Conservation (phyloP, 2,797 vertebrate species). For the Rhyacichthys aspro region DNA sequence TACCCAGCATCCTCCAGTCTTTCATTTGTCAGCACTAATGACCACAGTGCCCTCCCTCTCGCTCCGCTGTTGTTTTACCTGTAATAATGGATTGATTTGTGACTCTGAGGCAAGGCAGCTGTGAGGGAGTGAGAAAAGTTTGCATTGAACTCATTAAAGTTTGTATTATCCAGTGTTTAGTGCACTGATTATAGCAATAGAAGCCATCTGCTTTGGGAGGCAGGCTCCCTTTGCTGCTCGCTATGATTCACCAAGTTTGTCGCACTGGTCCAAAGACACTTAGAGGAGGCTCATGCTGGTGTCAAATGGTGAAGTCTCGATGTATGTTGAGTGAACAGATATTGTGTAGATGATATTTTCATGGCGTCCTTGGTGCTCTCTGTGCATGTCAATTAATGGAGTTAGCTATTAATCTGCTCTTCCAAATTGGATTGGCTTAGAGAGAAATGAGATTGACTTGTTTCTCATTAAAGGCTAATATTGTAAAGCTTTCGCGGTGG, state of each 20-base stretch:
- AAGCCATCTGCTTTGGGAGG: conserved; percentile 82
- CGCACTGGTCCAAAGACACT: conserved; percentile 29
- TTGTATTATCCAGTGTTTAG: conserved; percentile 79
- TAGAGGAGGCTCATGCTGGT: conserved; percentile 31
- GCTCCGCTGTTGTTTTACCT: conserved; percentile 74
- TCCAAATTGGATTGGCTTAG: conserved; percentile 55
- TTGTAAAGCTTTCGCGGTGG: conserved; percentile 22
- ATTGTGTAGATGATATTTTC: conserved; percentile 62
- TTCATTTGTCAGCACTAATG: conserved; percentile 75
- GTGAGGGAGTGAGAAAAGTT: conserved; percentile 70
- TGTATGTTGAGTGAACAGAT: conserved; percentile 58
- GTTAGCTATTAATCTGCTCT: conserved; percentile 69
- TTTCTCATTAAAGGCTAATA: conserved; percentile 49
- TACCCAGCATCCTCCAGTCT: conserved; percentile 47
- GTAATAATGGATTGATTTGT: conserved; percentile 76
- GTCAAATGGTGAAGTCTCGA: conserved; percentile 44
- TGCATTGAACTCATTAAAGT: conserved; percentile 83
- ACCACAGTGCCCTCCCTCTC: conserved; percentile 64
- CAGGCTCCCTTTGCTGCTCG: conserved; percentile 60
- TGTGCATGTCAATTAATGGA: conserved; percentile 63
- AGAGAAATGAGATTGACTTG: conserved; percentile 65
- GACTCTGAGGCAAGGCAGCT: conserved; percentile 63
- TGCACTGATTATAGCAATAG: conserved; percentile 72
- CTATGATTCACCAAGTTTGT: conserved; percentile 78
- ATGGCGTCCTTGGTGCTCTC: conserved; percentile 39